Evolutionary conservation across 2,113 vertebrate species (phyloP), one percentile per base, ranked within the genome.

Genomic region (Chloroceryle aenea): DNA sequence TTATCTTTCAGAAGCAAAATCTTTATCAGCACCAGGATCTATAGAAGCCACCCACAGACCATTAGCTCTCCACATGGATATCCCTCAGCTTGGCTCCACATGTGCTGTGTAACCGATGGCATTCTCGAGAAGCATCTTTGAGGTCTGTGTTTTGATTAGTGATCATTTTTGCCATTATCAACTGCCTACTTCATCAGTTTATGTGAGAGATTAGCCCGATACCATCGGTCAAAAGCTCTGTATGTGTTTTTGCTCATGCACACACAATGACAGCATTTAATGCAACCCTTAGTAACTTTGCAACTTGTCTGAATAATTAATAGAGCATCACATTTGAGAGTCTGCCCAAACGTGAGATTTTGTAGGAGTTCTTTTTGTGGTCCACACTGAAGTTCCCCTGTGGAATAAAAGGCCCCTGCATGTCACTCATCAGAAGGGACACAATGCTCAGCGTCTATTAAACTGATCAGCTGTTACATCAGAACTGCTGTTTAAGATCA

Each of bases 1-100:
- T 93, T 93, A 94, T 95, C 95, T 95, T 73, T 81, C 61, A 84
- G 75, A 63, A 74, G 55, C 59, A 64, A 93, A 96, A 77, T 45
- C 68, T 32, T 84, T 95, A 93, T 96, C 87, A 17, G 20, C 0
- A 5, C 34, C 63, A 52, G 66, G 52, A 94, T 92, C 90, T 34
- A 22, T 10, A 61, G 68, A 47, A 96, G 68, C 8, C 48, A 87
- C 12, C 36, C 71, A 30, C 25, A 67, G 75, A 40, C 67, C 85
- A 91, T 94, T 88, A 94, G 55, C 53, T 94, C 85, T 81, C 84
- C 53, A 36, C 73, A 29, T 80, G n/a, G n/a, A n/a, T 75, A 90
- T 77, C 78, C 87, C 90, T 93, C 78, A 85, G 29, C 38, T 92
- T 88, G 43, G 73, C 68, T 64, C 61, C 10, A 23, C 8, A 1